Evolutionary conservation across 2,888 invertebrate species (phyloP), one percentile per base, ranked within the genome.

Genomic region (Macropis europaea): DNA sequence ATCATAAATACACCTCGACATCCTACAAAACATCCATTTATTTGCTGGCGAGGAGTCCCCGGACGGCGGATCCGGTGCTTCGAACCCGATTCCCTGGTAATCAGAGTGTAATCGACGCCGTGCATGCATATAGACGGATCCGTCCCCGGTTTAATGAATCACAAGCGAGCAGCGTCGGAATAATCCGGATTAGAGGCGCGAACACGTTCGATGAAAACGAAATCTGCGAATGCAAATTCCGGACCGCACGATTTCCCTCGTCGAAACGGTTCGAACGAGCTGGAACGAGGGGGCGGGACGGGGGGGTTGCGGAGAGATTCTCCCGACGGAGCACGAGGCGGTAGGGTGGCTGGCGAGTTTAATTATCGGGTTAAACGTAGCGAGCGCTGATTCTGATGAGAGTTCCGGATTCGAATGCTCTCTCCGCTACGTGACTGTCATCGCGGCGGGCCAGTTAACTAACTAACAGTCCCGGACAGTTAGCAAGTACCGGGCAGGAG

Each of bases 281-380:
- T 38, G 42, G 40, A 36, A 32, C 34, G 47, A 47, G 57, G 48
- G 26, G 48, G 34, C 60, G 48, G 47, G 69, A 63, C 40, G 32
- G 42, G 50, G 32, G 60, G 54, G 13, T 28, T n/a, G n/a, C n/a
- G n/a, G n/a, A n/a, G n/a, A 43, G 13, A 24, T 34, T 36, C 38
- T 50, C 32, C 3, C 43, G 56, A 30, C 45, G 56, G 47, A 60
- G n/a, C n/a, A 54, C 48, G 70, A 61, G 30, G 43, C 56, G 24
- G 52, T 30, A 56, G 64, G 68, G 68, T 50, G 71, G 69, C 68
- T n/a, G 73, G 77, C 82, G 84, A 88, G 87, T 88, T 88, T 88
- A 88, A 88, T 88, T 88, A 88, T 88, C 87, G 88, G 88, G 88
- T 88, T 89, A 88, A 89, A 89, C 88, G 88, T 89, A 89, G 87